These are phyloP conservation scores for Ameiurus melas DNA, from an alignment of 2,113 vertebrate species.

Conservation along the genomic window DNA sequence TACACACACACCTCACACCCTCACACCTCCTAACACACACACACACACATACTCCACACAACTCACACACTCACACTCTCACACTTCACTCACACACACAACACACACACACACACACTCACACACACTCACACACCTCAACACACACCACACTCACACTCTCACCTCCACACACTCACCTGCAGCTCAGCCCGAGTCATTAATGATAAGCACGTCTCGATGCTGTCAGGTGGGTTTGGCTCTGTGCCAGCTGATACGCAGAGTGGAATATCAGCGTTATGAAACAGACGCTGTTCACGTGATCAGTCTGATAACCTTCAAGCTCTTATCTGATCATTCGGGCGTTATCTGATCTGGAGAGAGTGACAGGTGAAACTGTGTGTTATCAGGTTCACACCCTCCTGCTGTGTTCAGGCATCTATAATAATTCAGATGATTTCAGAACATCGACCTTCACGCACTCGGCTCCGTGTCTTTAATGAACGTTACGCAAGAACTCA, in stretches of 20 bases:
- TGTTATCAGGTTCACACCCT: constrained; percentile 2
- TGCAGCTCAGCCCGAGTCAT: constrained; percentile 52
- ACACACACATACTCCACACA: constrained; percentile 25
- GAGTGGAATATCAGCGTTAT: constrained; percentile 56
- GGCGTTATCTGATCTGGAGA: constrained; percentile 1
- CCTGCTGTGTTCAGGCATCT: neutral
- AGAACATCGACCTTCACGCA: neutral
- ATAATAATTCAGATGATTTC: neutral
- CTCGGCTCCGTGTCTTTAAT: neutral
- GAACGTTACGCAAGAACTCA: neutral
- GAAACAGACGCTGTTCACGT: constrained; percentile 20
- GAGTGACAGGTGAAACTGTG: neutral
- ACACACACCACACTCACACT: constrained; percentile 38
- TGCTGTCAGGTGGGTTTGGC: neutral
- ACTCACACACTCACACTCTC: constrained; percentile 34
- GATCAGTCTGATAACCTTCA: neutral
- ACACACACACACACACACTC: constrained; percentile 34
- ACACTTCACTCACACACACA: constrained; percentile 32
- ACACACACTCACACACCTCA: constrained; percentile 49
- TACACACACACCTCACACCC: too few relatives aligned
- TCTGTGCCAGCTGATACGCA: constrained; percentile 31
- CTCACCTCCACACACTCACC: constrained; percentile 32
- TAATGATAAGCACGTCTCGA: constrained; percentile 42
- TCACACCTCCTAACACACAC: neutral
- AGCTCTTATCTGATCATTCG: neutral